phyloP scores from a whole-genome alignment of 2,797 vertebrate species.

The Apodemus agrarius region DNA sequence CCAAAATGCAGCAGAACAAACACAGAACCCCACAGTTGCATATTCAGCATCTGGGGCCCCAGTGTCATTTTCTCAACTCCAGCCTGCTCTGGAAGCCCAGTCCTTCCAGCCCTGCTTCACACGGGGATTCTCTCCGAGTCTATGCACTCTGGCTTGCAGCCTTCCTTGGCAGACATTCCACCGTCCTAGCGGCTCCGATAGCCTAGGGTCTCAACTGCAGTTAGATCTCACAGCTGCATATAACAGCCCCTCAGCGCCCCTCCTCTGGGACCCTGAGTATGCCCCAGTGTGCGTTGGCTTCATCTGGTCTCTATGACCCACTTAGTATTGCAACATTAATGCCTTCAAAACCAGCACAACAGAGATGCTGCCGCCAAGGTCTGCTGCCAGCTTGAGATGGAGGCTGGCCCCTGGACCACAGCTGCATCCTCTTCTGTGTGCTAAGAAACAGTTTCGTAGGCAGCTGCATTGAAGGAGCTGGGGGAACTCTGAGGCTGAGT shows the following conservation, averaged over 20 bases:
- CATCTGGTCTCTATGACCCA: neutral
- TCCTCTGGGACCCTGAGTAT: neutral
- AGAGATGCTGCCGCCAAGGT: neutral
- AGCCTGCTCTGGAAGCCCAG: neutral
- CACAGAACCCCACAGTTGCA: neutral
- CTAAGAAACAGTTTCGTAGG: neutral
- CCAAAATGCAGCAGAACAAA: neutral
- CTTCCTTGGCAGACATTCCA: neutral
- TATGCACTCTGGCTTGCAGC: neutral
- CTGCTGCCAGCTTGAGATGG: neutral
- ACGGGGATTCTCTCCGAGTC: neutral
- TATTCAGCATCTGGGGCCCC: neutral
- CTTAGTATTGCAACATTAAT: neutral
- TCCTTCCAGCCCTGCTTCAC: neutral
- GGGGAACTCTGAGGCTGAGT: neutral
- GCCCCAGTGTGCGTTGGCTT: neutral
- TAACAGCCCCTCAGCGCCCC: neutral
- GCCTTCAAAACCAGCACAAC: neutral
- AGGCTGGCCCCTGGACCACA: neutral
- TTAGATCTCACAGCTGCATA: neutral
- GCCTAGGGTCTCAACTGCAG: neutral
- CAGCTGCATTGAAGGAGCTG: neutral
- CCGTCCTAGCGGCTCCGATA: neutral
- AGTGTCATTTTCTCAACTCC: neutral
- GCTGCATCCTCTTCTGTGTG: neutral